Base-by-base conservation (phyloP, 2,113 vertebrate genomes). In the Dasyornis broadbenti region DNA sequence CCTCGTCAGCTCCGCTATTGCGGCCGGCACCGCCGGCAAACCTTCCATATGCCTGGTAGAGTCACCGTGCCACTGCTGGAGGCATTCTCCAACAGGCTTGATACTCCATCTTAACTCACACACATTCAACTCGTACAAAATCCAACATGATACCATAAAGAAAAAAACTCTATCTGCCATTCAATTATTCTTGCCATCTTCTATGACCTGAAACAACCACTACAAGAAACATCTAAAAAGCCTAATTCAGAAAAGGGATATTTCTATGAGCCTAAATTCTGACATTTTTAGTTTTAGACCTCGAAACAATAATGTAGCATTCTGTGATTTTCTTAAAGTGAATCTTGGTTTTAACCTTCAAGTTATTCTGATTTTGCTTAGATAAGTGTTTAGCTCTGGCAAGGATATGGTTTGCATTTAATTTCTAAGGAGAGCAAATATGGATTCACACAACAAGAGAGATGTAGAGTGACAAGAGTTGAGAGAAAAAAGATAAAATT, bases 391-490 rank as follows among this genome's bases (percentile, higher is more conserved):
- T 82, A 94, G 91, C 72, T 91, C 82, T 91, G 77, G 77, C 53
- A 97, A 96, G 89, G 73, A 91, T 84, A 89, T 82, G 84, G 97
- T 97, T 97, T 98, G 93, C 96, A 97, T 98, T 97, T 96, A 94
- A 95, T 95, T 97, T 96, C 69, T 94, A 95, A 93, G 92, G 85
- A 97, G n/a, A 95, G 81, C 50, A 91, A 97, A 91, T 93, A 85
- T 13, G n/a, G 83, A 95, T 90, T 95, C 66, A 11, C 57, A 95
- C 61, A 60, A 95, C 37, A 78, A 42, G 82, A 97, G 54, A 86
- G 40, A 40, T 92, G 31, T 66, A 82, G 78, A 97, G 59, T 89
- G 92, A 96, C 86, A 96, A 92, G 78, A 90, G 15, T 31, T 82
- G 71, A 88, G 57, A 95, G 44, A 94, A 42, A 93, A 93, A 94